Evolutionary conservation across 2,113 vertebrate species (phyloP).

Genomic region (Python bivittatus): DNA sequence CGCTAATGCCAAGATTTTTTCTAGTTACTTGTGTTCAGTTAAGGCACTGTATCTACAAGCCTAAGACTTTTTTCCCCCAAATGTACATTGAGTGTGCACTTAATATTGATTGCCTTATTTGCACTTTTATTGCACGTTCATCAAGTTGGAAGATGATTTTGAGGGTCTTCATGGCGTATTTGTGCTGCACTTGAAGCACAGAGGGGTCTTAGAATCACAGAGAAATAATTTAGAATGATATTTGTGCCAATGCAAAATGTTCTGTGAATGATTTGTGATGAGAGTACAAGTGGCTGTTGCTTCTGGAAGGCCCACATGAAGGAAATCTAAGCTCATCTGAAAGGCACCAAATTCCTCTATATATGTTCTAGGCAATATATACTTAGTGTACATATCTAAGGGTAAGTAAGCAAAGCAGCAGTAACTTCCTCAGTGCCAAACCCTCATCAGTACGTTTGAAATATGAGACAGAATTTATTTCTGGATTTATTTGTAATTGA

Average conservation of each 20-base stretch:
- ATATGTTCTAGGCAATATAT: neutral
- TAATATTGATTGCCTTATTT: neutral
- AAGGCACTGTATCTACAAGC: neutral
- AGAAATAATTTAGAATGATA: neutral
- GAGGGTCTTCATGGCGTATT: neutral
- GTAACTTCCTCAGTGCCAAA: conserved; percentile 6
- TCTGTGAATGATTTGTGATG: neutral
- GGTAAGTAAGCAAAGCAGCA: neutral
- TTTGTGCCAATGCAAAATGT: neutral
- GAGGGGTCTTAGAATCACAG: neutral
- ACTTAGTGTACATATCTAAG: neutral
- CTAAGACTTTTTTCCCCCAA: neutral
- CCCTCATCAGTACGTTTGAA: neutral
- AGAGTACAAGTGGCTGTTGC: neutral
- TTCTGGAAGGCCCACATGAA: neutral
- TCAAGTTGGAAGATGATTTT: neutral
- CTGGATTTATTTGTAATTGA: conserved; percentile 6
- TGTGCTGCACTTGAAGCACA: neutral
- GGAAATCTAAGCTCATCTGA: neutral
- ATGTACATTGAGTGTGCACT: neutral
- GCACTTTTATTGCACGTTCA: neutral
- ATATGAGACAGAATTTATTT: neutral
- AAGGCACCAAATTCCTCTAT: neutral
- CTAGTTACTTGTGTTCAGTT: neutral
- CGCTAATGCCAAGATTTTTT: neutral